Base-by-base conservation (phyloP, 2,113 vertebrate species). In the Amphiprion ocellaris region DNA sequence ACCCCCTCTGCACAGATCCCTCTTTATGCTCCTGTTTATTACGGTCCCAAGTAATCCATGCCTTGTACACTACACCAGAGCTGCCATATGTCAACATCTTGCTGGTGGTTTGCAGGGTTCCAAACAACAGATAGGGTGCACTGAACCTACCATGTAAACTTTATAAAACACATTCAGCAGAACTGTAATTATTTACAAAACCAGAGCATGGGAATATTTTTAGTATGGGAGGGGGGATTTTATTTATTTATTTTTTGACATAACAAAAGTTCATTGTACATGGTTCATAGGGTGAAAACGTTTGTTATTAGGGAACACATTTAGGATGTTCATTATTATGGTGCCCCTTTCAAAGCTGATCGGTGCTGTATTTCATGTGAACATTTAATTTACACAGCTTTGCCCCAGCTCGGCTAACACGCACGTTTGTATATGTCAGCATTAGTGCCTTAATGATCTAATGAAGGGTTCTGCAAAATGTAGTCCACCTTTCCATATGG, bases 131-230 rank as follows among this genome's bases (percentile, higher is more conserved):
- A 96, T 93, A 97, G 97, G 96, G 97, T 98, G 97, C 96, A 96
- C 94, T 99, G 97, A 99, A 97, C 97, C 96, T 97, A 95, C 96
- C 97, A 96, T 96, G 96, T 99, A 99, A 99, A 99, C 97, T 97
- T 98, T 99, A 97, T 97, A 97, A 96, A 97, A 98, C 96, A 96
- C 96, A 96, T 97, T 97, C 96, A 96, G 96, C 97, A 96, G 96
- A 98, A 98, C 97, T 98, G 92, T 98, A 98, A 99, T 98, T 99
- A 99, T 99, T 99, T 98, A 99, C 95, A 97, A 97, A 97, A 95
- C 95, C 94, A 94, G 95, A 93, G 96, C 96, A 96, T 96, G 96
- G 96, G 97, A 96, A 97, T 96, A 89, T 88, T 89, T 91, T 90
- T 76, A 78, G 81, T 74, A 73, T 69, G 74, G 64, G 17, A 23